These are phyloP conservation scores for Tiliacea aurago DNA, from an alignment of 2,888 invertebrate genomes.

Conservation along the genomic window DNA sequence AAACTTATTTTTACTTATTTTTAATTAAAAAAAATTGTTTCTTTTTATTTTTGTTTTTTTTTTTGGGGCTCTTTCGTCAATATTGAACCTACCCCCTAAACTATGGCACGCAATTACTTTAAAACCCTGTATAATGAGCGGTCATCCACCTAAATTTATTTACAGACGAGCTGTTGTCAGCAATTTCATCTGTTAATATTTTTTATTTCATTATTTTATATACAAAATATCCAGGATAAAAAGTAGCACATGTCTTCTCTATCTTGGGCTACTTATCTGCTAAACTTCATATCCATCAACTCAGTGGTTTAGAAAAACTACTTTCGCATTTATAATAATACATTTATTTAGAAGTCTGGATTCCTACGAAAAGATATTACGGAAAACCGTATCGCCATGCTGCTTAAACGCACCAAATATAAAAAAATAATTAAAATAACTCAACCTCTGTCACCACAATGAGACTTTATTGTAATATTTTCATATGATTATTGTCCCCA, in stretches of 20 bases:
- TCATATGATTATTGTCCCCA: neutral
- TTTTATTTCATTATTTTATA: no score
- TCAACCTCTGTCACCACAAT: neutral
- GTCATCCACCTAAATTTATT: neutral
- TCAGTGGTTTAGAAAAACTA: rapidly evolving
- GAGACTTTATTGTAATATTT: neutral
- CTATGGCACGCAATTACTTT: no score
- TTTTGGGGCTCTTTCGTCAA: no score
- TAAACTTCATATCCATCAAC: neutral
- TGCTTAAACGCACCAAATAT: no score
- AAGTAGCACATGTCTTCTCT: neutral
- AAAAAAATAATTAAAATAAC: neutral
- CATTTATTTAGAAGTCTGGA: no score
- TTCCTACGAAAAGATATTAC: neutral
- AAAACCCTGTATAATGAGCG: no score
- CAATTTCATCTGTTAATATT: neutral
- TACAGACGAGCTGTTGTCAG: neutral
- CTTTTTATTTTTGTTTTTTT: no score
- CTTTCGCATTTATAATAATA: no score
- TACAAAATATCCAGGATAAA: neutral
- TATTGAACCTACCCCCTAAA: no score
- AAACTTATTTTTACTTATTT: no score
- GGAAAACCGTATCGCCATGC: neutral
- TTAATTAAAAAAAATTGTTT: no score
- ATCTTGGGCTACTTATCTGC: neutral